These are phyloP conservation scores for Zoanthus sansibaricus DNA, from an alignment of 92 coral and sea anemone species.

Conservation along the genomic window DNA sequence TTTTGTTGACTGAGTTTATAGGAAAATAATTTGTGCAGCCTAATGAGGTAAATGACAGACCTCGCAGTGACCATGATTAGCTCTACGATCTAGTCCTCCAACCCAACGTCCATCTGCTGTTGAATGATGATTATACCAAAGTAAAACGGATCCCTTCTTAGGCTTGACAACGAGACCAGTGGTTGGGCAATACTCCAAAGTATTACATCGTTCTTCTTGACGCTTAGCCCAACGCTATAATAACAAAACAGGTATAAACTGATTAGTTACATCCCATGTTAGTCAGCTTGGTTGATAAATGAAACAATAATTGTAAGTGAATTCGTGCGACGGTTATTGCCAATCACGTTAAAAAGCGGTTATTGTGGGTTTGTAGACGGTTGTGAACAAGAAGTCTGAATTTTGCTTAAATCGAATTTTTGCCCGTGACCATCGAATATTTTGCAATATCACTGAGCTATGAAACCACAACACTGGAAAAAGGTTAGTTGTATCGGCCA, in stretches of 20 bases:
- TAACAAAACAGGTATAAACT: neutral
- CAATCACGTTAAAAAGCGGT: no score
- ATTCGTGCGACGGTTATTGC: no score
- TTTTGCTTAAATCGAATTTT: no score
- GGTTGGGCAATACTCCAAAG: slow-evolving; percentile 71
- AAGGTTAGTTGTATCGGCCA: no score
- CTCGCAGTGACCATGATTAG: slow-evolving; percentile 85
- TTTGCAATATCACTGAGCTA: no score
- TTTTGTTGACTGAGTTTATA: no score
- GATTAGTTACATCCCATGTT: neutral
- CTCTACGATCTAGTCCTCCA: slow-evolving; percentile 74
- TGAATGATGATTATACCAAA: slow-evolving; percentile 86
- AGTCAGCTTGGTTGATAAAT: neutral
- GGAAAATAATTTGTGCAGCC: no score
- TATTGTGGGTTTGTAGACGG: no score
- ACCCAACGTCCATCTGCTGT: slow-evolving; percentile 76
- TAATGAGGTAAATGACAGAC: slow-evolving; percentile 3
- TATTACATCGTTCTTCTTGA: slow-evolving; percentile 66
- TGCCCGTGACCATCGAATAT: no score
- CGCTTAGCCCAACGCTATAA: slow-evolving; percentile 77
- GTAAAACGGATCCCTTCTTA: slow-evolving; percentile 74
- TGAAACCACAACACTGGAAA: no score
- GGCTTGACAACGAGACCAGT: slow-evolving; percentile 79
- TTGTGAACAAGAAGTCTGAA: no score
- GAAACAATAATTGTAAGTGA: no score